These are phyloP conservation scores for Pachycephala philippinensis DNA, from an alignment of 2,113 vertebrate species.

Conservation along the genomic window DNA sequence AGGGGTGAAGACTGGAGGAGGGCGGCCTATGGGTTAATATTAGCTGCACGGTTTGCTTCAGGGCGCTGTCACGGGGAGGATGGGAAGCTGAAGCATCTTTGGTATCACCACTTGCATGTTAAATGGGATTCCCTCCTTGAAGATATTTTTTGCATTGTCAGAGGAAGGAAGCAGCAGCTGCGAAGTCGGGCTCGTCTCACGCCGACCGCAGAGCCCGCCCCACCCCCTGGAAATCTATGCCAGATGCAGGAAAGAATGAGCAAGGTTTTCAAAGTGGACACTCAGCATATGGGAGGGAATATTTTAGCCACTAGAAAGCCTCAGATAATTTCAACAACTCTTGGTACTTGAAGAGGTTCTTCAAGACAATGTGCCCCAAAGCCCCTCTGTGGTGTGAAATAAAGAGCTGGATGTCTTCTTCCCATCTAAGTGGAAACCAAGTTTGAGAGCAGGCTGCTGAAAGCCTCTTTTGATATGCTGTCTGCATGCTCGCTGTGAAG, in stretches of 20 bases:
- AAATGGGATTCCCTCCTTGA: conserved; percentile 67
- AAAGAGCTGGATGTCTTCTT: neutral
- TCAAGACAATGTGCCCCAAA: neutral
- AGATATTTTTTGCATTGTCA: conserved; percentile 66
- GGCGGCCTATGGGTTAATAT: neutral
- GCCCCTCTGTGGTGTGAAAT: neutral
- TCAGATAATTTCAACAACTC: neutral
- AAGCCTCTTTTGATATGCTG: neutral
- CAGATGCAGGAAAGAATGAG: conserved; percentile 67
- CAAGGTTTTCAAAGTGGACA: conserved; percentile 59
- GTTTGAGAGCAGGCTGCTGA: neutral
- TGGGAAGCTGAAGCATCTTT: conserved; percentile 25
- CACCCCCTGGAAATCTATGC: conserved; percentile 66
- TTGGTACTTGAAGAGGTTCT: neutral
- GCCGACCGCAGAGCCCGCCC: conserved; percentile 36
- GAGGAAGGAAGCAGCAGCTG: conserved; percentile 70
- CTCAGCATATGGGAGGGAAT: conserved; percentile 34
- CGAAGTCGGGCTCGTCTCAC: conserved; percentile 27
- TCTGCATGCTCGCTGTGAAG: neutral
- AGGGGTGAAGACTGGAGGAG: neutral
- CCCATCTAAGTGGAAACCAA: neutral
- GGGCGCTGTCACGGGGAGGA: conserved; percentile 35
- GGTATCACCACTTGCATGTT: conserved; percentile 54
- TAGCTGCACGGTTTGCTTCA: conserved; percentile 17
- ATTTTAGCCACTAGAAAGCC: neutral